phyloP scores from a whole-genome alignment of 2,888 invertebrate species.

The Drosophila emarginata region DNA sequence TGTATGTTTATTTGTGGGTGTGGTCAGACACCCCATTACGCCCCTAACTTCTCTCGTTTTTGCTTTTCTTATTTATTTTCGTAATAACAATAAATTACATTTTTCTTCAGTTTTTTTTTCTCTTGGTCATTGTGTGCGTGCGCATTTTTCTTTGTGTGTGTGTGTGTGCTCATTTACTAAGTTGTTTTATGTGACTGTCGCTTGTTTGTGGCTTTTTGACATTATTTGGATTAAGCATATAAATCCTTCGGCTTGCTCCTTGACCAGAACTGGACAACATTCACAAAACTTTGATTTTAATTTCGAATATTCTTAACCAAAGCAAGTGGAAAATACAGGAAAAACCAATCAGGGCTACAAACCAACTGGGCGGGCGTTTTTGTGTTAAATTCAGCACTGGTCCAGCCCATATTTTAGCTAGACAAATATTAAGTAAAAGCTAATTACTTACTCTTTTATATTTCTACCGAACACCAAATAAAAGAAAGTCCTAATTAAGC shows the following conservation, averaged over 20 bases:
- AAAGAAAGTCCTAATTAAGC: neutral
- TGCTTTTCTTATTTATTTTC: slow-evolving; percentile 73
- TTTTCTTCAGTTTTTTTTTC: slow-evolving; percentile 59
- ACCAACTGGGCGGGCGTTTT: neutral
- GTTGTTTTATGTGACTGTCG: slow-evolving; percentile 76
- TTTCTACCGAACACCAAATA: no score
- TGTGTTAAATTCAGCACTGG: neutral
- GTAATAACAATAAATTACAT: slow-evolving; percentile 77
- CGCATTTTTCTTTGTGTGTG: slow-evolving; percentile 24
- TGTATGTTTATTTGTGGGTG: slow-evolving; percentile 27
- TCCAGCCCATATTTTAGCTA: neutral
- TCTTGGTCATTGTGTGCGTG: slow-evolving; percentile 5
- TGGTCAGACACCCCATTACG: slow-evolving; percentile 34
- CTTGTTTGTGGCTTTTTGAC: slow-evolving; percentile 77
- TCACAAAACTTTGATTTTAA: slow-evolving; percentile 34
- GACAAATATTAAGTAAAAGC: no score
- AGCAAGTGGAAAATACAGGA: no score
- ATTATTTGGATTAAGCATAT: slow-evolving; percentile 75
- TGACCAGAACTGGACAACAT: slow-evolving; percentile 31
- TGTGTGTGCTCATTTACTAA: slow-evolving; percentile 65
- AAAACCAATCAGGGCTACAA: neutral
- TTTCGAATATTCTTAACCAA: neutral
- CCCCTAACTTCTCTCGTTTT: slow-evolving; percentile 28
- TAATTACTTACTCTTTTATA: neutral
- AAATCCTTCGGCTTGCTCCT: slow-evolving; percentile 52